A percentile compares a stretch with the other conserved stretches of the same genome.
Conservation (phyloP, 1,140 invertebrate species). For the Lucilia sericata region DNA sequence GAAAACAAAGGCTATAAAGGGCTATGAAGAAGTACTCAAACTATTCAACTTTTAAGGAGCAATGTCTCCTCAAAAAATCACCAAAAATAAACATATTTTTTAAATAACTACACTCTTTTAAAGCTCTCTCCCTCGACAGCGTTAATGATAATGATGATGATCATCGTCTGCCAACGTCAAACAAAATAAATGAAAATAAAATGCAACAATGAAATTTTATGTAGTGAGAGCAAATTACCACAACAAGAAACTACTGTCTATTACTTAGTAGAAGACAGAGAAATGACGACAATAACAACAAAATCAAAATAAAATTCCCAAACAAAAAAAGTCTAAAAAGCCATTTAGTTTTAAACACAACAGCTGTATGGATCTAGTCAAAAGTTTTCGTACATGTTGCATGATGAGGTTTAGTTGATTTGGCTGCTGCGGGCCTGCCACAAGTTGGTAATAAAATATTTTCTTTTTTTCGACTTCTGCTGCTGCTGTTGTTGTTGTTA, state of each 20-base stretch:
- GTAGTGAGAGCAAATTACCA: constrained; percentile 1
- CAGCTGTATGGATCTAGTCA: not conserved
- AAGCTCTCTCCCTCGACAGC: not conserved
- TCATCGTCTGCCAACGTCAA: not conserved
- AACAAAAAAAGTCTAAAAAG: not conserved
- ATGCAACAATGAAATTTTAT: constrained; percentile 25
- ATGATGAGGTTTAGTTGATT: not conserved
- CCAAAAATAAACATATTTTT: too few relatives aligned
- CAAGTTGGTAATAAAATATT: constrained; percentile 21
- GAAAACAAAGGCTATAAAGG: too few relatives aligned
- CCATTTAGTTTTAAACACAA: not conserved
- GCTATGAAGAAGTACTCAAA: too few relatives aligned
- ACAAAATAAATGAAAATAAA: constrained; percentile 2
- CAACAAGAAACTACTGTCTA: not conserved
- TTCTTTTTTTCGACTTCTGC: not conserved
- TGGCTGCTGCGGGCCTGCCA: constrained; percentile 18
- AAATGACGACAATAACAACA: not conserved
- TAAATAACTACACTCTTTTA: not conserved
- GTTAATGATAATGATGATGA: not conserved
- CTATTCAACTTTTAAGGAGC: too few relatives aligned
- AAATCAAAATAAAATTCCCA: not conserved
- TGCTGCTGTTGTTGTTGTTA: too few relatives aligned
- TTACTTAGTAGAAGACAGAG: not conserved
- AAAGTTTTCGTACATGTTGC: not conserved
- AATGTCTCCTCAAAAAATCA: too few relatives aligned